These are phyloP conservation scores for Drosophila sordidula DNA, from an alignment of 2,888 invertebrate genomes.

Conservation along the genomic window DNA sequence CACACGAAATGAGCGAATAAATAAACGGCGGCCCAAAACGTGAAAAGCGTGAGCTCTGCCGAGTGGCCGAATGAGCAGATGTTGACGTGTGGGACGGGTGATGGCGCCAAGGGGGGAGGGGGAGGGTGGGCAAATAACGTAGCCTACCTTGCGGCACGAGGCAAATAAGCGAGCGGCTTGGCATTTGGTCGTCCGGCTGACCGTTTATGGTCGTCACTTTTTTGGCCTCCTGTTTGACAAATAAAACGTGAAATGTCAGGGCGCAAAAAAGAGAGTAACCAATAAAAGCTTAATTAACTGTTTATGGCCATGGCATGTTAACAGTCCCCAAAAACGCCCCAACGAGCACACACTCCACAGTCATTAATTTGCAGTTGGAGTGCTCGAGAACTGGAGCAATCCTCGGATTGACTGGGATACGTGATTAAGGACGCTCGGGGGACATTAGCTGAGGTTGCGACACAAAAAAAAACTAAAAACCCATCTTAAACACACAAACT, in stretches of 20 bases:
- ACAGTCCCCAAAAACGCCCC: constrained; percentile 37
- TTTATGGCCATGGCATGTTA: constrained; percentile 77
- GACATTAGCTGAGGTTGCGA: constrained; percentile 21
- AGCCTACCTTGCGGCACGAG: constrained; percentile 56
- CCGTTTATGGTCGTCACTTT: constrained; percentile 77
- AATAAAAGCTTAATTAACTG: constrained; percentile 81
- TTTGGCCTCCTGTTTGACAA: constrained; percentile 71
- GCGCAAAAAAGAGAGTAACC: constrained; percentile 71
- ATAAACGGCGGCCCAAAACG: constrained; percentile 53
- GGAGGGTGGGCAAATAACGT: constrained; percentile 40
- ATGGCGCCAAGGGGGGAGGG: background rate
- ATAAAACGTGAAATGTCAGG: constrained; percentile 77
- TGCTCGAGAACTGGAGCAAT: constrained; percentile 16
- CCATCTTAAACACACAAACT: constrained; percentile 15
- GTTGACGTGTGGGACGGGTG: background rate
- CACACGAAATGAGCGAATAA: constrained; percentile 79
- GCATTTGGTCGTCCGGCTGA: constrained; percentile 31
- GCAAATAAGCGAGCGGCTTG: constrained; percentile 52
- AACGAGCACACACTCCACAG: constrained; percentile 38
- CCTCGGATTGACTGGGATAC: constrained; percentile 23
- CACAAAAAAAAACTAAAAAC: constrained; percentile 15
- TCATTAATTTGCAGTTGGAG: constrained; percentile 63
- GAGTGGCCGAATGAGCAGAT: constrained; percentile 9
- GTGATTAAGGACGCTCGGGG: constrained; percentile 1
- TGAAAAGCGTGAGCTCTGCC: constrained; percentile 9